phyloP scores from a whole-genome alignment of 2,888 invertebrate species.

The Rhabditoides inermis region DNA sequence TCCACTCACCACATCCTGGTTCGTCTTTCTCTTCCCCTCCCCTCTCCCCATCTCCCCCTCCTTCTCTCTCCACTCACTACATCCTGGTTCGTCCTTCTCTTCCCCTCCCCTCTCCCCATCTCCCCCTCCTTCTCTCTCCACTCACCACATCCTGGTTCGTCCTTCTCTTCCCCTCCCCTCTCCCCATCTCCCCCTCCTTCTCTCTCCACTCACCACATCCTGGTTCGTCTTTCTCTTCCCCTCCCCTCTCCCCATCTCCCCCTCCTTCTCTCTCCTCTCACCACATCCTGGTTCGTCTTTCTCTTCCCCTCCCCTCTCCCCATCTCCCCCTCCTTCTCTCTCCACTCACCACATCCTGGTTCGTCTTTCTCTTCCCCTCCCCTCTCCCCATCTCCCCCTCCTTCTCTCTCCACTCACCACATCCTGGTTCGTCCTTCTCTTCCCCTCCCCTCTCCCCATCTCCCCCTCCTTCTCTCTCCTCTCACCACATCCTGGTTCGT shows the following conservation, averaged over 20 bases:
- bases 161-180: neutral
- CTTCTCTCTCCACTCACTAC: too few species aligned
- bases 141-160: neutral
- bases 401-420: neutral
- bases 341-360: neutral
- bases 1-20: neutral
- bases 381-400: neutral
- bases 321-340: neutral
- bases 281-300: too few species aligned
- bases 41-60: neutral
- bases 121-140: neutral
- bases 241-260: neutral
- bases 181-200: neutral
- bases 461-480: neutral
- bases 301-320: neutral
- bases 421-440: neutral
- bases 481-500: too few species aligned
- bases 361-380: neutral
- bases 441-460: neutral
- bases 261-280: constrained; percentile 1
- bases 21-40: neutral
- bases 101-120: neutral
- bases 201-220: neutral
- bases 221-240: neutral
- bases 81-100: constrained; percentile 1